Base-by-base conservation (phyloP, 2,888 invertebrate genomes). In the Julus scandinavius region DNA sequence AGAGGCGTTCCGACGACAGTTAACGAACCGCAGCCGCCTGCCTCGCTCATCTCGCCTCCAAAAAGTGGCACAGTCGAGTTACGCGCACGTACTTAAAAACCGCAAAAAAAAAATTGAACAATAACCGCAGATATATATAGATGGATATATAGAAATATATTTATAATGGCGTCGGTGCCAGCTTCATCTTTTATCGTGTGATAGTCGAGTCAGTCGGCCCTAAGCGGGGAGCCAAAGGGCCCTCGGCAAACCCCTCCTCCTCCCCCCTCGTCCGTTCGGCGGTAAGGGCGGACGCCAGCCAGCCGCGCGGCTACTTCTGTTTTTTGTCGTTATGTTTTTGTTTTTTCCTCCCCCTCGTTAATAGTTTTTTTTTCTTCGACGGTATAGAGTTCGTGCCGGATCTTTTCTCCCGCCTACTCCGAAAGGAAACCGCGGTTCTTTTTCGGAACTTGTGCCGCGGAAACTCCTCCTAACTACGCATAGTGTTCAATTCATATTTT, bases 401-500 rank as follows among this genome's bases (percentile, higher is more conserved):
- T 80, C 80, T 9, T 29, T 38, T 15, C 80, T 80, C 38, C 38
- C 80, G 11, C 80, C 80, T 29, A 0, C 29, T 29, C 29, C 29
- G 29, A 29, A 29, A 0, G 29, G 2, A n/a, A 15, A 4, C 13
- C 50, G 11, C 50, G 5, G 11, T 6, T 50, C 40, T n/a, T 40
- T 40, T 13, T 11, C 85, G 15, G 17, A 85, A 41, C 85, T 85
- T 13, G 15, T 20, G 40, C 40, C 7, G 17, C n/a, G 5, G 11
- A 3, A 80, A 80, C 20, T 29, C 13, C 40, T 6, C 45, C 85
- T 17, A 5, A 40, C 85, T 40, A 85, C 40, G 85, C 85, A 87
- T 87, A 87, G 87, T 58, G 87, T 87, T 87, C 87, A 87, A 49
- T 63, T 63, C 17, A 87, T 87, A 63, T 87, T 87, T 87, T 54